phyloP scores from a whole-genome alignment of 64 coral and sea anemone species.

The Anthopleura sola region DNA sequence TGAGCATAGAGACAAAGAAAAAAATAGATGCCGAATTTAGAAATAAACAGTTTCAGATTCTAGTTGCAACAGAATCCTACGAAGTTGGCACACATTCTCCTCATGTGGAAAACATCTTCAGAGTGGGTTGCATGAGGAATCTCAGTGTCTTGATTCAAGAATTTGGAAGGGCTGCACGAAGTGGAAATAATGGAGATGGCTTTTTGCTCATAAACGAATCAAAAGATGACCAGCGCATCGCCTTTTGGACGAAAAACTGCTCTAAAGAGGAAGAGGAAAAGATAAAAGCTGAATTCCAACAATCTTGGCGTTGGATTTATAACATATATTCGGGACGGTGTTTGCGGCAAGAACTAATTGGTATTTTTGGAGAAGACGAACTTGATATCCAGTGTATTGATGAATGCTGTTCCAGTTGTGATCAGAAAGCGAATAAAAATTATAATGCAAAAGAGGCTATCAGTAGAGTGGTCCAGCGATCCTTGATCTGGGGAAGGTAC shows the following conservation, averaged over 20 bases:
- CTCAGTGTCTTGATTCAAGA: constrained; percentile 53
- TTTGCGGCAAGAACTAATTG: constrained; percentile 16
- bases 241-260: background rate
- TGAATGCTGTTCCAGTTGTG: constrained; percentile 59
- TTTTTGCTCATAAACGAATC: constrained; percentile 27
- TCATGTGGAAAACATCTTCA: constrained; percentile 44
- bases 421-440: constrained; percentile 18
- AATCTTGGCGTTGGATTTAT: constrained; percentile 23
- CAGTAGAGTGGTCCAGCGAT: background rate
- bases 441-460: constrained; percentile 38
- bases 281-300: background rate
- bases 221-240: constrained; percentile 5
- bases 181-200: constrained; percentile 27
- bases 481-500: background rate
- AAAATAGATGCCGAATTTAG: background rate
- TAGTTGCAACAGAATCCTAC: constrained; percentile 66
- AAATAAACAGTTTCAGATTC: constrained; percentile 46
- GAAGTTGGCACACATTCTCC: constrained; percentile 55
- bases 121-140: constrained; percentile 57
- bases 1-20: background rate
- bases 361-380: constrained; percentile 1
- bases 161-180: constrained; percentile 63
- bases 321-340: constrained; percentile 25
- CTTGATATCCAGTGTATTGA: background rate
- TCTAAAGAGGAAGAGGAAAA: background rate